Base-by-base conservation (phyloP, 2,113 vertebrate genomes). In the Calidris pygmaea region DNA sequence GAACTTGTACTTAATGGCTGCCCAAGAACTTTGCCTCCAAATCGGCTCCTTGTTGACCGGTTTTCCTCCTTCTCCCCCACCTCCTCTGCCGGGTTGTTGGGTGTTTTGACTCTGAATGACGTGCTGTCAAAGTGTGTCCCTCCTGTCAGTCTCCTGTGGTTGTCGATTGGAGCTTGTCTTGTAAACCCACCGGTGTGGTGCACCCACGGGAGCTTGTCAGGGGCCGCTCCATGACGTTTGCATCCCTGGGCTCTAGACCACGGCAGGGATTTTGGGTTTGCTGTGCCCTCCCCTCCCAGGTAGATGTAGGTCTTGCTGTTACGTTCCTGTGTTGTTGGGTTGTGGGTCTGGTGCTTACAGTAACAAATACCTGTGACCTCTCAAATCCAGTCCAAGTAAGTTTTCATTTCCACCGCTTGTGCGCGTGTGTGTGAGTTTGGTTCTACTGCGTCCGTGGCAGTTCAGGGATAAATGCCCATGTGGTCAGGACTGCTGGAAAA, bases 1-100 rank as follows among this genome's bases (percentile, higher is more conserved):
- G 91, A 95, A 45, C 67, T 87, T 85, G 91, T 92, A 78, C 91
- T 70, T 78, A 41, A 14, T 79, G 81, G 86, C 72, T 76, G 77
- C 95, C 84, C 79, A 48, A 58, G 60, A 93, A 72, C 84, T 80
- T 53, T 48, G 15, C 63, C 9, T 85, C 66, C 83, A 41, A 35
- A 24, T 66, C 35, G 14, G 2, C 45, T 84, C 81, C 60, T 6
- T 20, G 66, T 35, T 74, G 43, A 1, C 39, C 60, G 79, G 15
- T 81, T 84, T 74, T 73, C 47, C 52, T 80, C 32, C 39, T 67
- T 10, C 35, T 26, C 85, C 41, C 2, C 11, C 4, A 2, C 41
- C 86, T 85, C 1, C 2, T 47, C 80, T 0, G 0, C n/a, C 30
- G 13, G 39, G 53, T 68, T 59, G 4, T 60, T 66, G n/a, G 30